Evolutionary conservation across 2,888 invertebrate genomes (phyloP).

Genomic region (Linnaemya tessellans): DNA sequence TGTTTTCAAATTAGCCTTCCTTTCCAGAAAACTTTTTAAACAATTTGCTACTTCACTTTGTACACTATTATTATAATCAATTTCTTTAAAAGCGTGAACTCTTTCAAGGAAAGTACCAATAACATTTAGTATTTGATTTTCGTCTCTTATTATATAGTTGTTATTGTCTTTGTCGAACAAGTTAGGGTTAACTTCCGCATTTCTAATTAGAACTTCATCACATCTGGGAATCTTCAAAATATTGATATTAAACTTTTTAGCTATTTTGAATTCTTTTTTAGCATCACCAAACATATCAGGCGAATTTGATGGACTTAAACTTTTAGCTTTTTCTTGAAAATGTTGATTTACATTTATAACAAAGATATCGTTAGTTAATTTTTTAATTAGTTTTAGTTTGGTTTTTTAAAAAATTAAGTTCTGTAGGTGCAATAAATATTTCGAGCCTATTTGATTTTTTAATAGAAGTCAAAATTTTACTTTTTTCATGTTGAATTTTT

Average conservation of each 20-base stretch:
- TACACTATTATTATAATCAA: slow-evolving; percentile 1
- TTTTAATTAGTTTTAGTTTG: neutral
- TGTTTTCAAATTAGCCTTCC: neutral
- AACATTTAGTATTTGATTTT: slow-evolving; percentile 3
- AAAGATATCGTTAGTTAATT: neutral
- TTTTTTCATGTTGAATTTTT: neutral
- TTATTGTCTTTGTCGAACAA: neutral
- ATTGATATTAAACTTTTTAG: neutral
- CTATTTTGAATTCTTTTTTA: neutral
- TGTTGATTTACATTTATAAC: neutral
- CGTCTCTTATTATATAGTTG: neutral
- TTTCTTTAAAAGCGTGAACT: neutral
- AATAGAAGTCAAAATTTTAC: neutral
- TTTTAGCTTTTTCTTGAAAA: neutral
- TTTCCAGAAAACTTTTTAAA: neutral
- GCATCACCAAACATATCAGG: neutral
- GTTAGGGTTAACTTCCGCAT: neutral
- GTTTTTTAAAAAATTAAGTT: neutral
- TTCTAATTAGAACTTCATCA: neutral
- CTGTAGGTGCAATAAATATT: neutral
- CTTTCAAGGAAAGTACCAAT: slow-evolving; percentile 8
- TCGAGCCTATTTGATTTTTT: neutral
- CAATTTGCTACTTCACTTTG: neutral
- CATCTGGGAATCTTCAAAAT: neutral
- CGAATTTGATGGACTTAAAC: neutral